A percentile compares a stretch with the other conserved stretches of the same genome.
These are phyloP conservation scores for Augiades crinisus DNA, from an alignment of 2,888 invertebrate species.

Conservation along the genomic window DNA sequence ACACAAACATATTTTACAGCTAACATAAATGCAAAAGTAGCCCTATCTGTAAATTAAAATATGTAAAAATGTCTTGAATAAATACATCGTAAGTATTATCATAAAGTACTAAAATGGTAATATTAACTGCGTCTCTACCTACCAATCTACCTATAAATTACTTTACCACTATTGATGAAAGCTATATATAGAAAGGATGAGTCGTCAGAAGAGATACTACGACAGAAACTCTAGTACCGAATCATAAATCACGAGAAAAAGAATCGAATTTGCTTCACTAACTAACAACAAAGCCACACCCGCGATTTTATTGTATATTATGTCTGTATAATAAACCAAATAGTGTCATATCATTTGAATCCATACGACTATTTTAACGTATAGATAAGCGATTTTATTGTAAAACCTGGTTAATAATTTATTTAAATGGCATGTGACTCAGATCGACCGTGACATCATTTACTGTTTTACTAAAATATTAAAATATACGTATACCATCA, in stretches of 20 bases:
- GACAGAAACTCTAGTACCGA: conserved; percentile 19
- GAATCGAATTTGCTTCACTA: not conserved
- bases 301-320: conserved; percentile 18
- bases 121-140: not conserved
- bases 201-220: conserved; percentile 1
- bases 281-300: conserved; percentile 20
- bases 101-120: not conserved
- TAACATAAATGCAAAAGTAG: too few species aligned
- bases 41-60: too few species aligned
- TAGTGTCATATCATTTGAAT: conserved; percentile 17
- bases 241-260: conserved; percentile 22
- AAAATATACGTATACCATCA: conserved; percentile 37
- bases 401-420: conserved; percentile 46
- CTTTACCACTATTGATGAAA: conserved; percentile 14
- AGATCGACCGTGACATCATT: conserved; percentile 70
- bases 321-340: conserved; percentile 25
- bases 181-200: conserved; percentile 19
- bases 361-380: conserved; percentile 34
- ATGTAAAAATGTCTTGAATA: not conserved
- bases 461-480: conserved; percentile 55
- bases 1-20: too few species aligned
- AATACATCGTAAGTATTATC: not conserved
- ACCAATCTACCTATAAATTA: conserved; percentile 11
- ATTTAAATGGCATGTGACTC: conserved; percentile 65
- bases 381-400: conserved; percentile 49